These are phyloP conservation scores for Drosophila ezoana DNA, from an alignment of 2,888 invertebrate species.

Conservation along the genomic window DNA sequence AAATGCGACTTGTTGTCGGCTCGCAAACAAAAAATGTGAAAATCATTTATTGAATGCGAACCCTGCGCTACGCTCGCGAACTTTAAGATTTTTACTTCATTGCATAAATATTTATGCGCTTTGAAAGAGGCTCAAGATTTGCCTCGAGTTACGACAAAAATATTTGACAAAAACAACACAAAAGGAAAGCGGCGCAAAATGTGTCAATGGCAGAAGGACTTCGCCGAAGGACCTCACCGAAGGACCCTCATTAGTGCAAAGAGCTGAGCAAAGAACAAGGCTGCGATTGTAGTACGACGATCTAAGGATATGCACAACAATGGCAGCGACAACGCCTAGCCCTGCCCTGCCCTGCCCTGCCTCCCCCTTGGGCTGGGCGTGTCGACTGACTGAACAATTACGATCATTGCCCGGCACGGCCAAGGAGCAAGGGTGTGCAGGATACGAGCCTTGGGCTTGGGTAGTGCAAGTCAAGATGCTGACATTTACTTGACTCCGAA, in stretches of 20 bases:
- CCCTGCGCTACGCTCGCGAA: constrained; percentile 8
- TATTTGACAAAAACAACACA: constrained; percentile 70
- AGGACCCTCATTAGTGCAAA: constrained; percentile 76
- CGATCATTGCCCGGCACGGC: constrained; percentile 30
- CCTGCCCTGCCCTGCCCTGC: constrained; percentile 13
- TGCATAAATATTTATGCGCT: constrained; percentile 78
- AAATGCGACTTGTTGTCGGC: constrained; percentile 25
- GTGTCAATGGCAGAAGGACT: constrained; percentile 73
- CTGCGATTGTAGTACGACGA: constrained; percentile 42
- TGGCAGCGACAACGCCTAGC: constrained; percentile 43
- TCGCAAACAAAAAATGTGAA: constrained; percentile 1
- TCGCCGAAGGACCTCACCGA: constrained; percentile 50
- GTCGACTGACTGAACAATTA: constrained; percentile 72
- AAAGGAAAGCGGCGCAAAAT: constrained; percentile 52
- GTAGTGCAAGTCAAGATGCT: constrained; percentile 61
- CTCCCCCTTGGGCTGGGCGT: constrained; percentile 54
- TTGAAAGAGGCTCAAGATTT: constrained; percentile 63
- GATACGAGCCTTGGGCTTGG: not conserved
- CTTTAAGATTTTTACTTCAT: constrained; percentile 67
- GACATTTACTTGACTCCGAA: constrained; percentile 76
- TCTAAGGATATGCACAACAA: constrained; percentile 56
- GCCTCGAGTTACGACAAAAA: constrained; percentile 55
- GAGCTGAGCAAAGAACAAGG: constrained; percentile 69
- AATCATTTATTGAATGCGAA: constrained; percentile 15
- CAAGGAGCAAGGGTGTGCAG: not conserved